Percentiles rank a stretch among this genome's conserved stretches.
Conservation (phyloP, 2,888 invertebrate species). For the Drosophila birchii region DNA sequence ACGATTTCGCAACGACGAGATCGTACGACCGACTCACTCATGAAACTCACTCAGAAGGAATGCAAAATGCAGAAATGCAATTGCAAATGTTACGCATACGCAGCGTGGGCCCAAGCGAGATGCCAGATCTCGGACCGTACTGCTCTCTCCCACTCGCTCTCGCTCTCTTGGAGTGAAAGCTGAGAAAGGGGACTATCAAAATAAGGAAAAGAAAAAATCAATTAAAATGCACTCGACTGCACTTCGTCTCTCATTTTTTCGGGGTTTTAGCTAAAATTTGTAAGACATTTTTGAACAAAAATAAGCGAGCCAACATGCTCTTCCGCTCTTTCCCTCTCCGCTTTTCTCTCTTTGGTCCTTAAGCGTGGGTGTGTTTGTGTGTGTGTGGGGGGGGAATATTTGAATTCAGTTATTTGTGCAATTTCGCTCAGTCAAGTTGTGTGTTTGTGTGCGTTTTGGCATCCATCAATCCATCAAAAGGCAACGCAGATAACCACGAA, state of each 20-base stretch:
- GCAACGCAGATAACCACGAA: conserved; percentile 11
- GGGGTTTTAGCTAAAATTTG: conserved; percentile 29
- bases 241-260: conserved; percentile 26
- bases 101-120: conserved; percentile 57
- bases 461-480: conserved; percentile 47
- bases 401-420: conserved; percentile 80
- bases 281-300: conserved; percentile 51
- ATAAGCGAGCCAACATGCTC: conserved; percentile 46
- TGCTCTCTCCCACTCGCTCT: background rate
- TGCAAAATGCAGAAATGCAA: conserved; percentile 51
- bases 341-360: conserved; percentile 48
- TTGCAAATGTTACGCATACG: conserved; percentile 77
- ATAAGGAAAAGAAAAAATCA: conserved; percentile 64
- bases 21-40: conserved; percentile 43
- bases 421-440: conserved; percentile 79
- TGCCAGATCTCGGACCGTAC: conserved; percentile 1
- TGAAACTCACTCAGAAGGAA: conserved; percentile 24
- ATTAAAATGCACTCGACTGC: conserved; percentile 78
- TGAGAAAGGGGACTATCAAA: conserved; percentile 10
- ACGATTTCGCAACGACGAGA: conserved; percentile 57
- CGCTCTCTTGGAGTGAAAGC: conserved; percentile 26
- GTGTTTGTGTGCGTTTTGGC: conserved; percentile 56
- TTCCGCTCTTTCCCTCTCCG: conserved; percentile 26
- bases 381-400: conserved; percentile 48
- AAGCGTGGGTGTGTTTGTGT: conserved; percentile 21